Base-by-base conservation (phyloP, 2,888 invertebrate genomes). In the Celastrina argiolus region DNA sequence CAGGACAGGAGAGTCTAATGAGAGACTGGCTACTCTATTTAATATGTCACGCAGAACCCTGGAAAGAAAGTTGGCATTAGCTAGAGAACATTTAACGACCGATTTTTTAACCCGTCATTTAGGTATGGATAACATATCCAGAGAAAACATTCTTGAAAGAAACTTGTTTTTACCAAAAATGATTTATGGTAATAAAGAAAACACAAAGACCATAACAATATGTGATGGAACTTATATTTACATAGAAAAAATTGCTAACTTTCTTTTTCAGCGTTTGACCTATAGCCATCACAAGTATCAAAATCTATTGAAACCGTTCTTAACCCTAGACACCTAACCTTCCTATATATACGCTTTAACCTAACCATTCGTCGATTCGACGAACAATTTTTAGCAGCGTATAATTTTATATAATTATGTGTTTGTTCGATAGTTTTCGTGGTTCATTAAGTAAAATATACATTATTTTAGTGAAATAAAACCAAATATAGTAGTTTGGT, bases 101-200 rank as follows among this genome's bases (percentile, higher is more conserved):
- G 7, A 69, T 34, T 70, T 69, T 69, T 63, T 69, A 31, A 63
- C 64, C 26, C 22, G 16, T 63, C 69, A 70, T 66, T 68, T 69
- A 66, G 69, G 70, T 10, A 36, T 69, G 36, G 14, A 65, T n/a
- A 58, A 72, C 41, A 68, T 70, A 5, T 64, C 26, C 0, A 68
- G 72, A 58, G 16, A 51, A 34, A 56, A 70, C 56, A 61, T 73
- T 14, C 36, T 66, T 5, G 34, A 65, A 63, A 65, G 69, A n/a
- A 72, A 72, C 58, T 14, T 71, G 7, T 61, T 56, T 6, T 70
- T 73, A 28, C 72, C 73, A 10, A 42, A 67, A 10, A 34, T 56
- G 12, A 64, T 66, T 8, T 68, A 67, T 68, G 70, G 68, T 7
- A 68, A 69, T 36, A 8, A 39, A 39, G 39, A 39, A 39, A 39